Percentiles rank a stretch among this genome's conserved stretches.
Evolutionary conservation across 2,113 vertebrate genomes (phyloP).

Genomic region (Dicaeum eximium): DNA sequence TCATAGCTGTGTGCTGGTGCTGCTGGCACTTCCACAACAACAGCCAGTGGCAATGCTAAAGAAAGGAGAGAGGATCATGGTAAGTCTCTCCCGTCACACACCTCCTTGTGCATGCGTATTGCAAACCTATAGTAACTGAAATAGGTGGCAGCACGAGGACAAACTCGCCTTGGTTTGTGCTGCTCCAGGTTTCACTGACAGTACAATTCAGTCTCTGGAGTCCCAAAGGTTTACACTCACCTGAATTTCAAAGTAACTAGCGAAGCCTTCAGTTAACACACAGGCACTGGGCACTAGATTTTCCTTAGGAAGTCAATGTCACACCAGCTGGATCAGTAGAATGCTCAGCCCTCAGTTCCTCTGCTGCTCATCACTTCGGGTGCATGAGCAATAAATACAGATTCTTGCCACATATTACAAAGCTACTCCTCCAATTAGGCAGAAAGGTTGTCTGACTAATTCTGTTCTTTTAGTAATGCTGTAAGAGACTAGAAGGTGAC

Average conservation of each 20-base stretch:
- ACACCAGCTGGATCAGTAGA: neutral
- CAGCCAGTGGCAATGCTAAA: neutral
- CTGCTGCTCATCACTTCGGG: neutral
- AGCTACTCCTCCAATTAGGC: neutral
- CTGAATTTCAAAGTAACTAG: neutral
- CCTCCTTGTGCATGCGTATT: neutral
- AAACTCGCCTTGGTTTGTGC: neutral
- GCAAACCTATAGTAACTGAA: neutral
- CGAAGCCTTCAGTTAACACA: neutral
- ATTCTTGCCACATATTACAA: neutral
- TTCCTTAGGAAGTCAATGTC: neutral
- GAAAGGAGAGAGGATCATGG: neutral
- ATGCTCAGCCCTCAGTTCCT: neutral
- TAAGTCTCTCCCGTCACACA: neutral
- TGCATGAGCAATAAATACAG: neutral
- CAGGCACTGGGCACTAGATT: neutral
- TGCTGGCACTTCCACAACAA: neutral
- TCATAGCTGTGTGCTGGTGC: neutral
- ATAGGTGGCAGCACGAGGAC: neutral
- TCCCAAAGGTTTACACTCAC: neutral
- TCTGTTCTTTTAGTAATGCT: neutral
- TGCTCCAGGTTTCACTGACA: neutral
- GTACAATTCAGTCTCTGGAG: neutral
- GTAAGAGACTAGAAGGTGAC: neutral
- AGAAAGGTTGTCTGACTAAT: constrained; percentile 14